Percentiles rank a stretch among this genome's conserved stretches.
Evolutionary conservation across 2,113 vertebrate species (phyloP).

Genomic region (Opisthocomus hoazin): DNA sequence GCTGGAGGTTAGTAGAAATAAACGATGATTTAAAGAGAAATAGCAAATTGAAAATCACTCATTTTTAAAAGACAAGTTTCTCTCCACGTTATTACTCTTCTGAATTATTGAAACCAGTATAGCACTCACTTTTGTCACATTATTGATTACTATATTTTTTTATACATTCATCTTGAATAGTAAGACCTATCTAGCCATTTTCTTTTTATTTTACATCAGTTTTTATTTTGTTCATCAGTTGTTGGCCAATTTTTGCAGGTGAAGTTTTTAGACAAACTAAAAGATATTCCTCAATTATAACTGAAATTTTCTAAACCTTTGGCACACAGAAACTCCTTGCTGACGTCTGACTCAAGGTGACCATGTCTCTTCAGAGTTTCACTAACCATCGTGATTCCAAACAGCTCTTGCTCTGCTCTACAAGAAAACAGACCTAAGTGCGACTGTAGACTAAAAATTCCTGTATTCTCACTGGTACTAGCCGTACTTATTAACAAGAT

Average conservation of each 20-base stretch:
- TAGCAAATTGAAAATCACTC: neutral
- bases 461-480: neutral
- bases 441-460: neutral
- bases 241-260: neutral
- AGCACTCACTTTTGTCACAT: neutral
- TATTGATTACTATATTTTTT: neutral
- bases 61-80: neutral
- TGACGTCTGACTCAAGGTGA: neutral
- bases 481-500: neutral
- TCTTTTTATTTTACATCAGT: neutral
- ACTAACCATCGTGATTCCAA: neutral
- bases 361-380: neutral
- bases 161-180: neutral
- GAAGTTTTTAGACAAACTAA: neutral
- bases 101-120: neutral
- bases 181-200: neutral
- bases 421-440: neutral
- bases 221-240: neutral
- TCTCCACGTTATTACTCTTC: neutral
- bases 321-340: neutral
- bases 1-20: conserved; percentile 2
- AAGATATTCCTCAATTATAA: neutral
- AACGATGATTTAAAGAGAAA: neutral
- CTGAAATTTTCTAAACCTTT: neutral
- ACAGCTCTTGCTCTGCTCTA: neutral